Conservation (phyloP, 2,113 vertebrate genomes). For the Callorhinus ursinus region DNA sequence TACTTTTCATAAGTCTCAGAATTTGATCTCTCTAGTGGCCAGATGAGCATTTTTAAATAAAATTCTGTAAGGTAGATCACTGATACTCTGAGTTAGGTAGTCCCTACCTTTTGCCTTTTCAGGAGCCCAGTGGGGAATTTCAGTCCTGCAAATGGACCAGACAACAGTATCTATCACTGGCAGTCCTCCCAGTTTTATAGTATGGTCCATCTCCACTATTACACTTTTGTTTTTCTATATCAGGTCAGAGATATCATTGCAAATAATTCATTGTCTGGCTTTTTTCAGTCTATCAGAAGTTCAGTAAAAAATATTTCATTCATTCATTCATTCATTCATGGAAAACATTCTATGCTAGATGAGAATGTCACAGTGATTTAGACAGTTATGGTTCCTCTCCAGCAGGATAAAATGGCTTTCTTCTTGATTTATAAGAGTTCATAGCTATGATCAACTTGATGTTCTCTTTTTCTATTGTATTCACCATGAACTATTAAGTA, state of each 20-base stretch:
- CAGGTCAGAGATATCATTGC: not conserved
- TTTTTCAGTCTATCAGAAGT: not conserved
- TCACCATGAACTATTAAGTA: not conserved
- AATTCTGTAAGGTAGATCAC: not conserved
- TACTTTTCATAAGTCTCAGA: not conserved
- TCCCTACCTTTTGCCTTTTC: not conserved
- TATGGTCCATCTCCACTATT: too few species aligned
- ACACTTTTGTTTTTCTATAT: not conserved
- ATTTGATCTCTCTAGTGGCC: not conserved
- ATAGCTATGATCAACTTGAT: not conserved
- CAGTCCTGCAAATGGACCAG: not conserved
- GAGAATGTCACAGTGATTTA: not conserved
- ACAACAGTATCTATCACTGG: not conserved
- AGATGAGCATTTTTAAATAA: not conserved
- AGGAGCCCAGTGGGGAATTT: not conserved
- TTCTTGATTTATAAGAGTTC: not conserved
- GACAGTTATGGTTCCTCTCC: not conserved
- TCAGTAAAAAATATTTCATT: not conserved
- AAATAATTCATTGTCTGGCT: not conserved
- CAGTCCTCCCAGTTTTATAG: not conserved
- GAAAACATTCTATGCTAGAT: not conserved
- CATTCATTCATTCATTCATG: not conserved
- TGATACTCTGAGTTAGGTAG: not conserved
- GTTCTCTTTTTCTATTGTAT: not conserved
- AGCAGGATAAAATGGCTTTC: not conserved